Evolutionary conservation across 2,888 invertebrate genomes (phyloP), one percentile per base, ranked within the genome.

Genomic region (Ecliptopera silaceata): DNA sequence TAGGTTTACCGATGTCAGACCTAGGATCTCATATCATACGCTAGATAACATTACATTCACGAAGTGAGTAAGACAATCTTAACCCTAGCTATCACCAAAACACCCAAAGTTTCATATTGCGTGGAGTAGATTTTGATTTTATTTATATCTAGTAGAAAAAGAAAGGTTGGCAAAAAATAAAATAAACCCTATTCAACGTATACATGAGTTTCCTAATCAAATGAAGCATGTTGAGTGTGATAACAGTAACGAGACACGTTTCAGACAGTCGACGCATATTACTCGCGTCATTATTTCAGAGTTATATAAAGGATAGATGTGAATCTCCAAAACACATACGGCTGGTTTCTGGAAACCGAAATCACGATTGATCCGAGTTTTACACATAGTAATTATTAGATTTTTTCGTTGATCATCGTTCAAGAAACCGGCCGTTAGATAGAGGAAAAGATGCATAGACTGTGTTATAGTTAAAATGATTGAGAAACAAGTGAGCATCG

Each of bases 241-340:
- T 88, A 45, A 83, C 72, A 65, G 80, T 84, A 83, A 86, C 82
- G 80, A 80, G 79, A 77, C 74, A 82, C 71, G 79, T 77, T 78
- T 81, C 82, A 82, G 81, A 81, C 82, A 80, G 80, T 71, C 81
- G 78, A 79, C 77, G 71, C 70, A 78, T 75, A 88, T 88, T 85
- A 85, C 77, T 75, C 77, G 72, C 80, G 43, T 39, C 39, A 57
- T 51, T 12, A 29, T 12, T 2, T 5, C 3, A 22, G n/a, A 6
- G 20, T 20, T n/a, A n/a, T 13, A 17, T 12, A n/a, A 4, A 26
- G 15, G 15, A 41, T 32, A 46, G 39, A 46, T 46, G n/a, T 11
- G 12, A 41, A 45, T 46, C 46, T 47, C 52, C 2, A 22, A 1
- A 11, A 26, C 26, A 8, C 6, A 26, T 1, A 22, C n/a, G n/a